Evolutionary conservation across 30 jellyfish, hydroid and myxozoan species (phyloP).

Genomic region (Euphysa ruthae): DNA sequence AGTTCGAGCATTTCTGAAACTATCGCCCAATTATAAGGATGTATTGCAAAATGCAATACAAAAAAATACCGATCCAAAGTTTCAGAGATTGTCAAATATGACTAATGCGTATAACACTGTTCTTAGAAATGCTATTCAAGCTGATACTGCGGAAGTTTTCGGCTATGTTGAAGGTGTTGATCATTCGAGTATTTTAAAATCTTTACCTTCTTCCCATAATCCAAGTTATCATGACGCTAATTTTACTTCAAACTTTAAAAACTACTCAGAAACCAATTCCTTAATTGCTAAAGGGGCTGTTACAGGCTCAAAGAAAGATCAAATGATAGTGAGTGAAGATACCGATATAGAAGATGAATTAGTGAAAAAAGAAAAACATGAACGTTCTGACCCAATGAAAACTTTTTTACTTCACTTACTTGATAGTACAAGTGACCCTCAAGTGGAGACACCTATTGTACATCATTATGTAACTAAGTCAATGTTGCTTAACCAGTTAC

Average conservation of each 20-base stretch:
- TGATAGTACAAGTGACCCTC: not conserved
- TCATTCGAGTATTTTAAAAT: no score
- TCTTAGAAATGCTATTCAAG: not conserved
- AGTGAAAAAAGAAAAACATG: not conserved
- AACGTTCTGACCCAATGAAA: not conserved
- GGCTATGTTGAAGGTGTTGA: no score
- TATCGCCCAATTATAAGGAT: not conserved
- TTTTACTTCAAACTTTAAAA: no score
- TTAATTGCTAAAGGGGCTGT: not conserved
- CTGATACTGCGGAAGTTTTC: not conserved
- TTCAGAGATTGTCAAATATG: not conserved
- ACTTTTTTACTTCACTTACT: not conserved
- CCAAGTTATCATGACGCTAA: no score
- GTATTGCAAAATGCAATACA: not conserved
- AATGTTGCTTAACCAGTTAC: not conserved
- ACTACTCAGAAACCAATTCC: no score
- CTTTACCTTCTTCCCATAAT: no score
- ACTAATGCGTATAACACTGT: not conserved
- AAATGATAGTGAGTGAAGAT: not conserved
- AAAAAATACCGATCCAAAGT: not conserved
- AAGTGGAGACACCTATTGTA: not conserved
- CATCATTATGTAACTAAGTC: not conserved
- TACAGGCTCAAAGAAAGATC: not conserved
- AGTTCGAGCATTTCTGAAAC: slow-evolving; percentile 2
- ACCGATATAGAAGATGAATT: not conserved